Evolutionary conservation across 1,140 invertebrate species (phyloP), one percentile per base, ranked within the genome.

Genomic region (Pomacea maculata): DNA sequence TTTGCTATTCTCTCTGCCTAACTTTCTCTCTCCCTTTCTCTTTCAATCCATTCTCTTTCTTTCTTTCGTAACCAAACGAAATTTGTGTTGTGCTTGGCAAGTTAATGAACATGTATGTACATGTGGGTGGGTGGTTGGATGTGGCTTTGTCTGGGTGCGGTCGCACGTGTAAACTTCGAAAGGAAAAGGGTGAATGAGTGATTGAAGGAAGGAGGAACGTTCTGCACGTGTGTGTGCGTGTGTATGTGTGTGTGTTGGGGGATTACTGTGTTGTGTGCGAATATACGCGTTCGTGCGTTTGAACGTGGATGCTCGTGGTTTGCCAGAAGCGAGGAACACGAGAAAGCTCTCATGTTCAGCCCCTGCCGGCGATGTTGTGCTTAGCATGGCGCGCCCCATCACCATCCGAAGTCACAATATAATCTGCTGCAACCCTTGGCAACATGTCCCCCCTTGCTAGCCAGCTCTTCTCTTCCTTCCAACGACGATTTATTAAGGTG

Each of bases 401-500:
- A 61, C 57, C 11, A 61, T 45, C 34, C 57, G 15, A 61, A 61
- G 57, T 61, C 57, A 11, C 57, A 61, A 61, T 17, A 61, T 61
- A 14, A 45, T 61, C 57, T 61, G 57, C 57, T 14, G 11, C 57
- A 61, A 9, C 11, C 57, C 57, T 4, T 17, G 57, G 11, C 57
- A 11, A 61, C 57, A 17, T 45, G 57, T 61, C 15, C 57, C 57
- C 15, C 15, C 15, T 2, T 61, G 57, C 11, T 14, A 14, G 57
- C 57, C 15, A 17, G 57, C 57, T 61, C 57, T 17, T 61, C 57
- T 61, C 57, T 11, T 14, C 15, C 11, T 61, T 61, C 15, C 4
- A 9, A 61, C 7, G 52, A 21, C 73, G 52, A 55, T 54, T 55
- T 75, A 75, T 75, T 75, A 75, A 75, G n/a, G 54, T 57, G 52